Percentiles rank a stretch among this genome's conserved stretches.
Evolutionary conservation across 1,140 invertebrate species (phyloP).

Genomic region (Marisa cornuarietis): DNA sequence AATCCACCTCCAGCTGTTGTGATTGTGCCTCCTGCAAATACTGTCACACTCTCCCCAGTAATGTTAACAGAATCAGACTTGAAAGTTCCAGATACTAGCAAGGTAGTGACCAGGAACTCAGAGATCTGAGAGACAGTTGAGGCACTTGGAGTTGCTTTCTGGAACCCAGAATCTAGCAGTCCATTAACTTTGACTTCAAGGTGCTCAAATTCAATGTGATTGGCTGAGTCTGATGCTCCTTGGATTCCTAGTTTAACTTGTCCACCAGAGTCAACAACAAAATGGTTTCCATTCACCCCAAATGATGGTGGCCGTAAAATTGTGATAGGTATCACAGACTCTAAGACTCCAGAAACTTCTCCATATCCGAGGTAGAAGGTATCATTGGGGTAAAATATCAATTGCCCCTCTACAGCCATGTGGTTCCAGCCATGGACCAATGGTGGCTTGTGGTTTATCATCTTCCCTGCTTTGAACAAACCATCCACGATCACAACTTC

Average conservation of each 20-base stretch:
- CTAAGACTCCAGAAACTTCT: constrained; percentile 28
- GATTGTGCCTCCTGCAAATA: background rate
- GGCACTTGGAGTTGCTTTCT: constrained; percentile 2
- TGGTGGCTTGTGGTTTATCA: constrained; percentile 36
- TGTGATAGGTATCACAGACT: constrained; percentile 16
- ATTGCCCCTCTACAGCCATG: constrained; percentile 3
- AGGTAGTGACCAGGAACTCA: background rate
- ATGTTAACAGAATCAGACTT: constrained; percentile 13
- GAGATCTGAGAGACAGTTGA: constrained; percentile 4
- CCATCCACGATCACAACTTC: constrained; percentile 41
- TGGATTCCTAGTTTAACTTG: constrained; percentile 12
- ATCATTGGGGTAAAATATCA: constrained; percentile 15
- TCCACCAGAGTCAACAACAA: constrained; percentile 28
- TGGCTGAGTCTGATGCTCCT: background rate
- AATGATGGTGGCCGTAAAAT: constrained; percentile 24
- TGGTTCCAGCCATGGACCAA: constrained; percentile 28
- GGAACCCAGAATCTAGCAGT: constrained; percentile 16
- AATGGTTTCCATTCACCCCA: constrained; percentile 25
- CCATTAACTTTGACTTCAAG: constrained; percentile 14
- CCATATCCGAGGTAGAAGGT: constrained; percentile 30
- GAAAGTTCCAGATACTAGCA: constrained; percentile 18
- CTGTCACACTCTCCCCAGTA: constrained; percentile 9
- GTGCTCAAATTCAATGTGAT: constrained; percentile 5
- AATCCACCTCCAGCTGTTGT: constrained; percentile 9
- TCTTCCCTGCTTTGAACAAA: constrained; percentile 33